These are phyloP conservation scores for Colletes gigas DNA, from an alignment of 1,140 invertebrate species.

Conservation along the genomic window DNA sequence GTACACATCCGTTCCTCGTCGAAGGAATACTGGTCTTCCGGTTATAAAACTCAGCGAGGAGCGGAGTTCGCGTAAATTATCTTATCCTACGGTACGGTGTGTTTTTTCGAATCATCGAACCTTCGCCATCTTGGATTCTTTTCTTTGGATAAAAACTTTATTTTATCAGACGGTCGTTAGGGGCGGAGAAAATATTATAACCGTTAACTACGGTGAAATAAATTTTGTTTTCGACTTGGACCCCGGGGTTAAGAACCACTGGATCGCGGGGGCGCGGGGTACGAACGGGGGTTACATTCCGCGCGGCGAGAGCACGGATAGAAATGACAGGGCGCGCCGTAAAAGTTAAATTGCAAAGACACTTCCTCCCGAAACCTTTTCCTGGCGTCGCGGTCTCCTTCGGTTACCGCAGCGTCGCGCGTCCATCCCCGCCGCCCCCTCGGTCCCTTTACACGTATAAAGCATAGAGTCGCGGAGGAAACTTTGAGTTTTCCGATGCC, in stretches of 20 bases:
- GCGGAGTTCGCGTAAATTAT: constrained; percentile 27
- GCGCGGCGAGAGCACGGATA: constrained; percentile 20
- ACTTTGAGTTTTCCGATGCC: constrained; percentile 19
- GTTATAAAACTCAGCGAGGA: constrained; percentile 5
- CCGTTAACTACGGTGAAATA: too few species aligned
- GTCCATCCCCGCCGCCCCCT: too few species aligned
- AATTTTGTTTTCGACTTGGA: too few species aligned
- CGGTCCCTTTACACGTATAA: constrained; percentile 35
- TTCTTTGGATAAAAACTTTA: too few species aligned
- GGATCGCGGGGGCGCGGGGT: not conserved
- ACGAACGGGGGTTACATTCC: constrained; percentile 15
- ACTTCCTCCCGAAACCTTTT: constrained; percentile 43
- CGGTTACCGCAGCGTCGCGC: too few species aligned
- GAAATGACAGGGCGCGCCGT: constrained; percentile 52
- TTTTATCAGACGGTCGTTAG: too few species aligned
- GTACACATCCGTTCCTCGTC: not conserved
- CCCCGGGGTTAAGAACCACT: too few species aligned
- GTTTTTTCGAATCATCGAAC: too few species aligned
- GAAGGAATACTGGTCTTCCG: not conserved
- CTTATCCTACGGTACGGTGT: too few species aligned
- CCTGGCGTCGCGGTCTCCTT: constrained; percentile 5
- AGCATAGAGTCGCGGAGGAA: constrained; percentile 15
- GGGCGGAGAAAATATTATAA: too few species aligned
- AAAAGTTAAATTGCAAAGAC: constrained; percentile 60
- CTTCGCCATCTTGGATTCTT: too few species aligned